Base-by-base conservation (phyloP, 1,140 invertebrate genomes). In the Hycleus cichorii region DNA sequence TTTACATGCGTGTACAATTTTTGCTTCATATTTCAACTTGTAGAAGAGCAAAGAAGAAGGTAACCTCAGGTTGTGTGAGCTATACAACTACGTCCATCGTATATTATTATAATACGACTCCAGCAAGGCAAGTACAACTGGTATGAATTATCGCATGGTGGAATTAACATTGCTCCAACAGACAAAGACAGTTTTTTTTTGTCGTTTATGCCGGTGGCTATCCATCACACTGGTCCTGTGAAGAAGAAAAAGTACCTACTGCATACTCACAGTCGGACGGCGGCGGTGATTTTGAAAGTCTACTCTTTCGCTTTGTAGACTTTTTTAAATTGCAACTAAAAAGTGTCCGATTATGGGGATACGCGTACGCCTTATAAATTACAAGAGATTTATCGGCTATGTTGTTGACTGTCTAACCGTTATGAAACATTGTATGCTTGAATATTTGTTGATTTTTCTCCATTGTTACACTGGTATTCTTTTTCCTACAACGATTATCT, bases 111-210 rank as follows among this genome's bases (percentile, higher is more conserved):
- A 63, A 63, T 63, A 59, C 62, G 58, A 59, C 53, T 59, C 49
- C 58, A 57, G 49, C 62, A 57, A 62, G 58, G 58, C 60, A 57
- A 62, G 60, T 65, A 62, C 58, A 65, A 59, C 58, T 58, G 57
- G 60, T 60, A 65, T 65, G 61, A 65, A 65, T 65, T 65, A 65
- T 65, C 60, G 64, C 64, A 59, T 42, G 46, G 57, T 52, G 47
- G 60, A 63, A 65, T 63, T 65, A 63, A 65, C 60, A 63, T 65
- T 60, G 52, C 61, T 63, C 55, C 57, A 57, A 58, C 64, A 60
- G 55, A 64, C 62, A 65, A 65, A 65, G 63, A 59, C 42, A 50
- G 59, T 58, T 60, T 63, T 62, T 7, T 32, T 32, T 65, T 65
- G 58, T 65, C 50, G 50, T 62, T 55, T 53, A 46, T 47, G 58